Base-by-base conservation (phyloP, 2,113 vertebrate genomes). In the Rhinoptilus africanus region DNA sequence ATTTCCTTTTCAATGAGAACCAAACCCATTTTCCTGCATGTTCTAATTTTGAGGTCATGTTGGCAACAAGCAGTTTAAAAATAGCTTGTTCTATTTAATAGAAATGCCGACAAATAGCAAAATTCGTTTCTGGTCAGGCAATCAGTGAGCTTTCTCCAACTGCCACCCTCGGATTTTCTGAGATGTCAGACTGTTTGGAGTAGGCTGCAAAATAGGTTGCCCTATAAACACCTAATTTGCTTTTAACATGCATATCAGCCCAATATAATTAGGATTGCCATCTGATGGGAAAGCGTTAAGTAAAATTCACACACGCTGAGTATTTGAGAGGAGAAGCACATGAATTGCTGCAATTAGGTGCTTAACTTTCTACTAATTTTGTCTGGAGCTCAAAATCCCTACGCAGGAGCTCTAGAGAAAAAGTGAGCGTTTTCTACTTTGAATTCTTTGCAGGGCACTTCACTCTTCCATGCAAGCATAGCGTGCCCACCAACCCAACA, bases 11-110 rank as follows among this genome's bases (percentile, higher is more conserved):
- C 62, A 81, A 17, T 91, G 53, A 89, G 95, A 93, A 91, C 13
- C 56, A 94, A 92, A 80, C 63, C 34, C 66, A 79, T 88, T 95
- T 94, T 80, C 90, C 74, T 90, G 15, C 20, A 14, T 54, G 59
- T 66, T 92, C 88, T 94, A 73, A 89, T 95, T 94, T 80, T 95
- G 71, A 93, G n/a, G 63, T 88, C 79, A 94, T 5, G 34, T 17
- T 88, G 45, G 27, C 73, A 81, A 88, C 60, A 87, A 75, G 14
- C 2, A 3, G 35, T 74, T 91, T 88, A 92, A 92, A 96, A 96
- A 86, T 63, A 95, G 60, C 47, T 67, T 89, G 67, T 66, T 77
- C 26, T 80, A 32, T 50, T 89, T 84, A 81, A 90, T 2, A 85
- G 37, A 71, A 91, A 59, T 43, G 50, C 80, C 71, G 41, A 86